A percentile compares a stretch with the other conserved stretches of the same genome.
These are phyloP conservation scores for Synergus japonicus DNA, from an alignment of 2,888 invertebrate genomes.

Conservation along the genomic window DNA sequence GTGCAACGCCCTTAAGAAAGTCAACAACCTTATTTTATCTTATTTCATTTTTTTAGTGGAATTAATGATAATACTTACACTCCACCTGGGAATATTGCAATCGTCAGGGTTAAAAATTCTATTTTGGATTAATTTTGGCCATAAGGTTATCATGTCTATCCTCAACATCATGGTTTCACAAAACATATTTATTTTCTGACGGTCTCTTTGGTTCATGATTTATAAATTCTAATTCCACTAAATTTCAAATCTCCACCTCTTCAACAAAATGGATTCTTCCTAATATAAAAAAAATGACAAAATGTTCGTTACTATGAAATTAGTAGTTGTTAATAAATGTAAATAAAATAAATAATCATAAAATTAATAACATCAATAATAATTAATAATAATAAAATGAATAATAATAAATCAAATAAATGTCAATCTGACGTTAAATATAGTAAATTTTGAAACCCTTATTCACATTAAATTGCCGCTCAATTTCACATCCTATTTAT, in stretches of 20 bases:
- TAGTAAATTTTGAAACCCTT: too few species aligned
- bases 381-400: too few species aligned
- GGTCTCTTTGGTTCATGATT: constrained; percentile 66
- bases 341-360: too few species aligned
- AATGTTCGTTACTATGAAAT: background rate
- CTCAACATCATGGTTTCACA: constrained; percentile 59
- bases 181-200: constrained; percentile 61
- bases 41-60: constrained; percentile 12
- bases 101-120: constrained; percentile 68
- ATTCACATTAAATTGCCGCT: too few species aligned
- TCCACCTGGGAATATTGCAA: constrained; percentile 68
- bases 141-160: constrained; percentile 59
- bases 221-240: background rate
- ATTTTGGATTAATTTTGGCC: constrained; percentile 69
- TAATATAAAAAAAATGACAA: background rate
- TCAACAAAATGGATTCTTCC: background rate
- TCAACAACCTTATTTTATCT: constrained; percentile 15
- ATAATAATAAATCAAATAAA: too few species aligned
- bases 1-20: background rate
- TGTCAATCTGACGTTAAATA: too few species aligned
- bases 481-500: too few species aligned
- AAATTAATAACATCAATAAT: too few species aligned
- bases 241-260: background rate
- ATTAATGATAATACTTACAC: constrained; percentile 57
- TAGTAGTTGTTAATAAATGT: too few species aligned